Percentiles rank a stretch among this genome's conserved stretches.
Evolutionary conservation across 2,797 vertebrate species (phyloP).

Genomic region (Artibeus jamaicensis): DNA sequence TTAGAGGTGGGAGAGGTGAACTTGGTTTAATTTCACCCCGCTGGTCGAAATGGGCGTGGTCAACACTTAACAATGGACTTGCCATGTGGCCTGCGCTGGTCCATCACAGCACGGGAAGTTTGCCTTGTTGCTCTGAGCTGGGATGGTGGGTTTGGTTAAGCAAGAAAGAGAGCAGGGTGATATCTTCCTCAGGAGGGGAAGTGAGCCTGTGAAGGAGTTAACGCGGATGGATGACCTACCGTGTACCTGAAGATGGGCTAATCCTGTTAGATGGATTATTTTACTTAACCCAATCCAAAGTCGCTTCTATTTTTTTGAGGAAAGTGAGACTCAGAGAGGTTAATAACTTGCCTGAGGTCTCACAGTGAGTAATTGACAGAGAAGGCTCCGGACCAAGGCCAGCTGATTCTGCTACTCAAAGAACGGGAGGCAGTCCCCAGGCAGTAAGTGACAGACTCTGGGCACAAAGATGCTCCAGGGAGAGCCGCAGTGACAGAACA

Average conservation of each 20-base stretch:
- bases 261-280: background rate
- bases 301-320: background rate
- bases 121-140: background rate
- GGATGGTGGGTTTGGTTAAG: background rate
- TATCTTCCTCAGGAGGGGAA: background rate
- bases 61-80: background rate
- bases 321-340: background rate
- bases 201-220: background rate
- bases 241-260: background rate
- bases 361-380: background rate
- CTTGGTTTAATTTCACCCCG: rapidly evolving
- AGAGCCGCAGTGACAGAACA: background rate
- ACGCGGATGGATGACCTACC: background rate
- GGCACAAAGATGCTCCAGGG: background rate
- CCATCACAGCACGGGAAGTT: background rate
- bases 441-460: background rate
- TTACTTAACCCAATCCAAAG: background rate
- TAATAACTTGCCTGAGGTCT: background rate
- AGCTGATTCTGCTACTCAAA: background rate
- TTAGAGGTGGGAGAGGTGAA: background rate
- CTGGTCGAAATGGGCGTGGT: background rate
- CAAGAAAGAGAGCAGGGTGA: background rate
- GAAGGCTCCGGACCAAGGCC: background rate
- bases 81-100: background rate
- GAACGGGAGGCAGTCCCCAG: background rate